These are phyloP conservation scores for Silurus aristotelis DNA, from an alignment of 2,797 vertebrate genomes.

Conservation along the genomic window DNA sequence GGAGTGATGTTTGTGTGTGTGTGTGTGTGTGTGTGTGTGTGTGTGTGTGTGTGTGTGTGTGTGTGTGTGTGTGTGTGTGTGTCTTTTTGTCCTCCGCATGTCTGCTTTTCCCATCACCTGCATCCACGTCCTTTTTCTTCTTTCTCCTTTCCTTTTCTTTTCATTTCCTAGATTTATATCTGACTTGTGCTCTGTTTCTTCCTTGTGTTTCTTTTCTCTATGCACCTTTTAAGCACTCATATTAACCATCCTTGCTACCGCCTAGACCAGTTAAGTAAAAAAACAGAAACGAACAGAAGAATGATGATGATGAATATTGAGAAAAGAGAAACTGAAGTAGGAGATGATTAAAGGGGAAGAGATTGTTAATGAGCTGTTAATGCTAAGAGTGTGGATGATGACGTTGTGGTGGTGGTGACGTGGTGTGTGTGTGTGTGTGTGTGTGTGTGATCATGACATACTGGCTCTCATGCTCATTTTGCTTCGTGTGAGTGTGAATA, in stretches of 20 bases:
- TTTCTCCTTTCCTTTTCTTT: constrained; percentile 62
- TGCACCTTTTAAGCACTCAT: constrained; percentile 98
- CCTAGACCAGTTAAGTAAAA: constrained; percentile 99
- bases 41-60: not conserved
- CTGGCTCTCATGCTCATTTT: constrained; percentile 73
- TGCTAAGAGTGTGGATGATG: constrained; percentile 71
- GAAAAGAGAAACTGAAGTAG: not conserved
- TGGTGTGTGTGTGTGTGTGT: constrained; percentile 75
- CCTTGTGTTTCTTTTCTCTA: constrained; percentile 88
- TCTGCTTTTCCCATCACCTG: constrained; percentile 79
- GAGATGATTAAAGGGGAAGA: constrained; percentile 17
- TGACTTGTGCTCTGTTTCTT: constrained; percentile 97
- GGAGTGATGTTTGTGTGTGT: not conserved
- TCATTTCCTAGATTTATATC: constrained; percentile 88
- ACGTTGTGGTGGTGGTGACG: constrained; percentile 70
- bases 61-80: not conserved
- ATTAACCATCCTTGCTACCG: constrained; percentile 99
- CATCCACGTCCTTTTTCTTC: constrained; percentile 83
- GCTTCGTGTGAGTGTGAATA: constrained; percentile 65
- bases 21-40: too few species aligned
- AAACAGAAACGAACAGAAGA: constrained; percentile 56
- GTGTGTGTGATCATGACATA: constrained; percentile 76
- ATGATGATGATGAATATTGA: constrained; percentile 13
- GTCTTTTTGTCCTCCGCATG: constrained; percentile 75
- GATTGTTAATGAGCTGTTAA: constrained; percentile 53